These are phyloP conservation scores for Tetragonula carbonaria DNA, from an alignment of 2,888 invertebrate species.

Conservation along the genomic window DNA sequence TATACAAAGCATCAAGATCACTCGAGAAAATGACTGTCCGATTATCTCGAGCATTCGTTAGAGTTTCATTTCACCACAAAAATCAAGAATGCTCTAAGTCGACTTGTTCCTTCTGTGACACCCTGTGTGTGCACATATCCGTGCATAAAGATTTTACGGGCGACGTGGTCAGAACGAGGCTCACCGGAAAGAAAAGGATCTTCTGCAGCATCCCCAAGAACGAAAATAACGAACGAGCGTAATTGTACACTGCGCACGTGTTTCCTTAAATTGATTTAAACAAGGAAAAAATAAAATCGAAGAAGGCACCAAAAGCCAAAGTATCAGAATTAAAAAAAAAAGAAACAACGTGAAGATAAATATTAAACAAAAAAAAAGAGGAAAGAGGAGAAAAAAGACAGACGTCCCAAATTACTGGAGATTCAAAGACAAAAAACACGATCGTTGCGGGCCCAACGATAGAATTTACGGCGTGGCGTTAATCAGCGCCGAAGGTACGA, in stretches of 20 bases:
- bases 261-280: constrained; percentile 27
- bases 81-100: neutral
- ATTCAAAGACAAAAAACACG: constrained; percentile 33
- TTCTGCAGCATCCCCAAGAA: neutral
- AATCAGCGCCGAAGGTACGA: constrained; percentile 28
- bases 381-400: neutral
- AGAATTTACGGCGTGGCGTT: constrained; percentile 48
- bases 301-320: neutral
- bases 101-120: neutral
- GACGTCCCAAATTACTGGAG: neutral
- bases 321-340: neutral
- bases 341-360: neutral
- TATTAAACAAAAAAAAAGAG: too few species aligned
- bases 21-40: neutral
- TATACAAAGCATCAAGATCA: neutral
- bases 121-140: constrained; percentile 7
- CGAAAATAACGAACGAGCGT: constrained; percentile 7
- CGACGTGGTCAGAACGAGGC: constrained; percentile 34
- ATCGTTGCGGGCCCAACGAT: neutral
- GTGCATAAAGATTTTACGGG: constrained; percentile 55
- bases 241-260: constrained; percentile 1
- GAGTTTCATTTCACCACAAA: neutral
- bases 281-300: neutral
- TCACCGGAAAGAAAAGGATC: constrained; percentile 27
- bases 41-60: neutral